phyloP scores from a whole-genome alignment of 2,113 vertebrate genomes.

The Pogona vitticeps region DNA sequence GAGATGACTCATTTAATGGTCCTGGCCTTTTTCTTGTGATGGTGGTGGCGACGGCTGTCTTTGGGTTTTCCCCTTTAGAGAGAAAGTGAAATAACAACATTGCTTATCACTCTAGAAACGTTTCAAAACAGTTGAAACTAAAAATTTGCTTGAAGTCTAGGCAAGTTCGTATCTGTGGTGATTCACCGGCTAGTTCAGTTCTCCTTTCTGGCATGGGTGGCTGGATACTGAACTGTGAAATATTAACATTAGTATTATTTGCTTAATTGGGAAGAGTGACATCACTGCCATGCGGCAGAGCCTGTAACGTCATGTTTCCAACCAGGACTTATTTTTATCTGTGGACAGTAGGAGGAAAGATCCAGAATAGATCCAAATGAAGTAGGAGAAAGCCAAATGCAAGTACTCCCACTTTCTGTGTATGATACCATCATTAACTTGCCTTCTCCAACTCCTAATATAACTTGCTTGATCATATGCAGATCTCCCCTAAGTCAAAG shows the following conservation, averaged over 20 bases:
- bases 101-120: neutral
- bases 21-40: neutral
- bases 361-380: neutral
- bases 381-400: neutral
- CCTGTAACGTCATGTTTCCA: neutral
- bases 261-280: neutral
- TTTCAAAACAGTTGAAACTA: neutral
- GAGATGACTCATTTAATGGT: neutral
- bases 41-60: no score
- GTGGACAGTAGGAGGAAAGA: neutral
- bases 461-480: slow-evolving; percentile 19
- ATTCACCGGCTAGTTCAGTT: slow-evolving; percentile 19
- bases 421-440: neutral
- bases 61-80: neutral
- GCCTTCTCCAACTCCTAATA: neutral
- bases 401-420: neutral
- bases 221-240: neutral
- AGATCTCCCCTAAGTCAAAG: neutral
- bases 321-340: neutral
- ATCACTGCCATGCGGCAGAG: neutral
- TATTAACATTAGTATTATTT: neutral
- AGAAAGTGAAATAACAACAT: neutral
- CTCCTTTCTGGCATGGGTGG: neutral
- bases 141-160: neutral
- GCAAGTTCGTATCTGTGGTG: slow-evolving; percentile 1